Base-by-base conservation (phyloP, 2,113 vertebrate species). In the Blennius ocellaris region DNA sequence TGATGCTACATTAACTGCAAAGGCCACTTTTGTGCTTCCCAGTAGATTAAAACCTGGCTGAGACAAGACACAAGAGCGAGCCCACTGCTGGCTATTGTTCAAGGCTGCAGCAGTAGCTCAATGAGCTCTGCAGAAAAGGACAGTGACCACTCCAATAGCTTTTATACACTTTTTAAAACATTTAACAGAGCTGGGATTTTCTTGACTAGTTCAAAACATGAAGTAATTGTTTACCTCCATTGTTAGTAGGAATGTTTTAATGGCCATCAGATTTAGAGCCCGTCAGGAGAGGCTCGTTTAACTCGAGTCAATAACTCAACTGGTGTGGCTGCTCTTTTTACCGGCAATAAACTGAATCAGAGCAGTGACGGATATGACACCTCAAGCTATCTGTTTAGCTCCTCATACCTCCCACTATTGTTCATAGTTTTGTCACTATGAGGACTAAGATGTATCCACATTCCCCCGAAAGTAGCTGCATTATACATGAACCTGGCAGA, bases 1-100 rank as follows among this genome's bases (percentile, higher is more conserved):
- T 83, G 85, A 89, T 82, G 82, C 87, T 82, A 89, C 82, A 76
- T 88, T 90, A 84, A 88, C 83, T 89, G 89, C 86, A 90, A 86
- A 90, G 67, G 73, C 75, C 63, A 58, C 86, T 82, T 85, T 57
- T 73, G 78, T 73, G 81, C 67, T 51, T 73, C 58, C 63, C 56
- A 74, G 62, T 73, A 81, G 85, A 60, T 60, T 72, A 45, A 57
- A 65, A 69, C 51, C 84, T 8, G 59, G 56, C 71, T 73, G 69
- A 85, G 75, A 69, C 47, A 9, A 16, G 78, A 60, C 59, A 84
- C 75, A 74, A 71, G 82, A 84, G 77, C 74, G 69, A 76, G 67
- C 69, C 74, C 59, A 11, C 85, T 76, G 77, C 85, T 81, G 80
- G 86, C 81, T 79, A 67, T 69, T 51, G 66, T 83, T 87, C 83